Evolutionary conservation across 2,113 vertebrate species (phyloP).

Genomic region (Seriola aureovittata): DNA sequence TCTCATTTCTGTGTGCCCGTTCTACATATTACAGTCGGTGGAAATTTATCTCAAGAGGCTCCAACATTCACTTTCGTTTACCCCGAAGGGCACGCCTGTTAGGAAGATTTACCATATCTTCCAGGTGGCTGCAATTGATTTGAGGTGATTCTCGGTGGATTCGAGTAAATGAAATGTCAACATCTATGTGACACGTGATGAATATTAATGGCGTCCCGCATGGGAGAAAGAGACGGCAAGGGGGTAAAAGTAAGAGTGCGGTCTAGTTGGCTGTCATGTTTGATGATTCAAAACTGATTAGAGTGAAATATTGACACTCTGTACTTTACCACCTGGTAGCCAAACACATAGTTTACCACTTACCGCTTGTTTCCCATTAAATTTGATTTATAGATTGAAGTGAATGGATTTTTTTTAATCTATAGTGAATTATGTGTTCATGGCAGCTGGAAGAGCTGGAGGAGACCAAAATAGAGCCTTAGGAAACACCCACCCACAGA

Average conservation of each 20-base stretch:
- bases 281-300: conserved; percentile 39
- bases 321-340: background rate
- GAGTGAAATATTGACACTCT: background rate
- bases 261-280: conserved; percentile 57
- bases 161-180: conserved; percentile 77
- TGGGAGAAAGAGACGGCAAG: conserved; percentile 12
- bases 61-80: conserved; percentile 34
- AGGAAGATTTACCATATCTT: conserved; percentile 58
- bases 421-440: too few species aligned
- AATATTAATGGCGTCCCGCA: conserved; percentile 63
- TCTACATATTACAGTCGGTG: background rate
- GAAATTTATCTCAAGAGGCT: conserved; percentile 40
- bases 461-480: too few species aligned
- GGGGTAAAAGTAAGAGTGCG: conserved; percentile 26
- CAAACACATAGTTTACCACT: background rate
- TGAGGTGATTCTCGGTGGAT: conserved; percentile 60
- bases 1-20: background rate
- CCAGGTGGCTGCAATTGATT: conserved; percentile 67
- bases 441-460: too few species aligned
- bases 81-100: conserved; percentile 49
- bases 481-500: too few species aligned
- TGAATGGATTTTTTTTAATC: too few species aligned
- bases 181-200: conserved; percentile 63
- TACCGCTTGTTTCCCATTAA: too few species aligned
- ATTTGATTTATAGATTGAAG: too few species aligned